phyloP scores from a whole-genome alignment of 2,797 vertebrate genomes.

The Leuciscus waleckii region DNA sequence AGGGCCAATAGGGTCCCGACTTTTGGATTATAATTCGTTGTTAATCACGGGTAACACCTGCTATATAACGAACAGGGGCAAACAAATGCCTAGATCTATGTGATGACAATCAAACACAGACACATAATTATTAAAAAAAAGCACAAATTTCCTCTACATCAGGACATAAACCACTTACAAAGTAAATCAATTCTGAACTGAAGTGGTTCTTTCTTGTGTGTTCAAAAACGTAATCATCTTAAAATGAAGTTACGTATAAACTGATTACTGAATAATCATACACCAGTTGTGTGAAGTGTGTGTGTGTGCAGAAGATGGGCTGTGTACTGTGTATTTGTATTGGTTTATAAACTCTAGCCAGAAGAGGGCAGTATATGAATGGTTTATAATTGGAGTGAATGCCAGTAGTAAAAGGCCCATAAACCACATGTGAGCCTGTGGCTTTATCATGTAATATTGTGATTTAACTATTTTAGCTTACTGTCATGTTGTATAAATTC shows the following conservation, averaged over 20 bases:
- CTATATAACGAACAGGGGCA: no score
- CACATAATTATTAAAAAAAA: background rate
- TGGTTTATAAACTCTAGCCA: background rate
- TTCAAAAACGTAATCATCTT: background rate
- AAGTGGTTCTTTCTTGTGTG: background rate
- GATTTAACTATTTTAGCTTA: slow-evolving; percentile 7
- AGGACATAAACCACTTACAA: no score
- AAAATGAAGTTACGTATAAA: background rate
- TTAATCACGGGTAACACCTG: no score
- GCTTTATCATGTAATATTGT: background rate
- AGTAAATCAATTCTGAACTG: background rate
- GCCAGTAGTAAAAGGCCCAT: background rate
- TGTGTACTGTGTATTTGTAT: background rate
- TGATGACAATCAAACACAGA: no score
- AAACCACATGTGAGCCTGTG: background rate
- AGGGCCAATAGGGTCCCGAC: no score
- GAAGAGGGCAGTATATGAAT: slow-evolving; percentile 57
- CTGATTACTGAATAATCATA: background rate
- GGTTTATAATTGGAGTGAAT: slow-evolving; percentile 3
- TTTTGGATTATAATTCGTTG: no score
- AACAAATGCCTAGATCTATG: no score
- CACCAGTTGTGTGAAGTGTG: background rate
- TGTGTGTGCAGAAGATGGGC: background rate
- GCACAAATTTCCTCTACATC: background rate
- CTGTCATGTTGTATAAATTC: background rate